Evolutionary conservation across 2,888 invertebrate species (phyloP), one percentile per base, ranked within the genome.

Genomic region (Phaedon cochleariae): DNA sequence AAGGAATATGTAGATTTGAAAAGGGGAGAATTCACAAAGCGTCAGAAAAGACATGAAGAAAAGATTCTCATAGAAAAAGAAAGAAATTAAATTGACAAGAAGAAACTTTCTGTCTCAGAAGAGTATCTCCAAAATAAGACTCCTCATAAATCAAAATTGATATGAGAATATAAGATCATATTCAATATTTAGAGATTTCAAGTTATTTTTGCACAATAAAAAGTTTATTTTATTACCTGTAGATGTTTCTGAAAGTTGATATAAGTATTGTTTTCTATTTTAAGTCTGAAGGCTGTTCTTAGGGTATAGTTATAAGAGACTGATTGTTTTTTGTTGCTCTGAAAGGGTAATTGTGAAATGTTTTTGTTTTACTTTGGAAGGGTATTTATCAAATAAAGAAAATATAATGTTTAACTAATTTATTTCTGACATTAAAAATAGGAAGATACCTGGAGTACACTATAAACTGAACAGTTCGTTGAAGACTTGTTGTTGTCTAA

Each of bases 41-140:
- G 51, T 21, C 51, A 51, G 21, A 51, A 12, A 51, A 21, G 51
- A 12, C 51, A 51, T 22, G 51, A 51, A 51, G 51, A 51, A 21
- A 51, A 15, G 12, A 20, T 4, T 51, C 21, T 2, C 4, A 2
- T 51, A 51, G 51, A 51, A 12, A 51, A 51, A 51, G 51, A 51
- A 51, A 7, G 5, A 45, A 45, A 7, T 3, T 4, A 51, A 51
- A 51, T 21, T 51, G 21, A 51, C 1, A 51, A 12, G 51, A 51
- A 21, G 21, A 51, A 51, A 51, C 51, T 51, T 5, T 18, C 17
- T 9, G 51, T 51, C 21, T 21, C 21, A 51, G 51, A 51, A 51
- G 12, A 51, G 5, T 51, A 51, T 51, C 51, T 51, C 4, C 17
- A 5, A 22, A 51, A 51, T 51, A 51, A 51, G 21, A 51, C 51